Evolutionary conservation across 2,113 vertebrate genomes (phyloP), one percentile per base, ranked within the genome.

Genomic region (Numenius arquata): DNA sequence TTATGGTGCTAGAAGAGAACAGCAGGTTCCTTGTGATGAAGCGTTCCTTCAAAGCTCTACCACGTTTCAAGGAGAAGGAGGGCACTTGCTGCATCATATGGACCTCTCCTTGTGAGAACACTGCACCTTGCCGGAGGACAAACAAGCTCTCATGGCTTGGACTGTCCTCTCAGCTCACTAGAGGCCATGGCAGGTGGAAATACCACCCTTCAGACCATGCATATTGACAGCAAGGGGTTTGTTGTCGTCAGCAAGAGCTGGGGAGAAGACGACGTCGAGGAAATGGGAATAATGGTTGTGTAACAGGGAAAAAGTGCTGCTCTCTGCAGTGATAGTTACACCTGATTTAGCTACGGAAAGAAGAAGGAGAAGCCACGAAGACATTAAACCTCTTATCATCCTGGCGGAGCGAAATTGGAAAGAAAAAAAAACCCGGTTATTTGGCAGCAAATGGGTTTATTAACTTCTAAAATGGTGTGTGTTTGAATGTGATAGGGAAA

Each of bases 401-500:
- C 93, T 90, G 92, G 97, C 23, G 41, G 86, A 88, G 89, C 7
- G 73, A 95, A 97, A 94, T 45, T 93, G 90, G 88, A 66, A 88
- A 71, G 29, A 97, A 98, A 90, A 87, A 82, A 36, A 20, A 5
- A 2, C 2, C 76, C 66, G 8, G 76, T 93, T 96, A 95, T 97
- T 98, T 97, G 96, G 96, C 96, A 97, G 97, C 93, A 96, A 96
- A 97, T 94, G 93, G 94, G 94, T 97, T 97, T 97, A 93, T 97
- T 93, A 91, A 96, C 96, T 97, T 98, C 94, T 97, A 95, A 97
- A 97, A 93, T 68, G 90, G 75, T 65, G 92, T 97, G 94, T 98
- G 98, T 97, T 97, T 96, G 96, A 97, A 94, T 97, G 97, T 14
- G 98, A 98, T 98, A 98, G 97, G 96, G 78, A 98, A 97, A 95